A percentile compares a stretch with the other conserved stretches of the same genome.
Evolutionary conservation across 1,140 invertebrate species (phyloP).

Genomic region (Spodoptera litura): DNA sequence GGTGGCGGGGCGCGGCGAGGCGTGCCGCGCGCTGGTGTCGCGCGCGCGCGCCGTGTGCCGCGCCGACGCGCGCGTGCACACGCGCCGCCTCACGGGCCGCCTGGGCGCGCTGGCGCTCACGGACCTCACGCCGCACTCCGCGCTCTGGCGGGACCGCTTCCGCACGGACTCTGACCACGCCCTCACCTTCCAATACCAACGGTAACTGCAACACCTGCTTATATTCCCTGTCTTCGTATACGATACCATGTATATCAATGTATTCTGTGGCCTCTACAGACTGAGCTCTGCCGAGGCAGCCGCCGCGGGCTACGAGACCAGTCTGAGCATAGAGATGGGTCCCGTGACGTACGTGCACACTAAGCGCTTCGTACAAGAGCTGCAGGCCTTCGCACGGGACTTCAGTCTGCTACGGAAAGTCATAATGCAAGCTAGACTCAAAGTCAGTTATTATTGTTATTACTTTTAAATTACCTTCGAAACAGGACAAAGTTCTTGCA

Average conservation of each 20-base stretch:
- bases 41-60: constrained; percentile 88
- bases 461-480: too few species aligned
- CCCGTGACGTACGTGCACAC: constrained; percentile 97
- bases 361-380: constrained; percentile 95
- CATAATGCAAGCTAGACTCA: constrained; percentile 79
- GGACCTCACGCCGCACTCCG: constrained; percentile 93
- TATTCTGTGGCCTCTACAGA: constrained; percentile 54
- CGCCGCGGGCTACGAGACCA: constrained; percentile 90
- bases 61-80: constrained; percentile 66
- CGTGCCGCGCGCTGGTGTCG: constrained; percentile 91
- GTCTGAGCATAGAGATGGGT: constrained; percentile 93
- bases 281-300: constrained; percentile 76
- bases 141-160: constrained; percentile 94
- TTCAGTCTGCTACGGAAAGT: constrained; percentile 93
- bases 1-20: constrained; percentile 89
- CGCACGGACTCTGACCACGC: constrained; percentile 93
- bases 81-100: constrained; percentile 86
- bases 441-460: constrained; percentile 62
- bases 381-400: constrained; percentile 94
- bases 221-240: not conserved
- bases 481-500: too few species aligned
- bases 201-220: constrained; percentile 44
- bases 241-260: not conserved
- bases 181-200: constrained; percentile 91
- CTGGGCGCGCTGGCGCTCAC: constrained; percentile 88